Percentiles rank a stretch among this genome's conserved stretches.
These are phyloP conservation scores for Ctenopoma multispine DNA, from an alignment of 2,797 vertebrate species.

Conservation along the genomic window DNA sequence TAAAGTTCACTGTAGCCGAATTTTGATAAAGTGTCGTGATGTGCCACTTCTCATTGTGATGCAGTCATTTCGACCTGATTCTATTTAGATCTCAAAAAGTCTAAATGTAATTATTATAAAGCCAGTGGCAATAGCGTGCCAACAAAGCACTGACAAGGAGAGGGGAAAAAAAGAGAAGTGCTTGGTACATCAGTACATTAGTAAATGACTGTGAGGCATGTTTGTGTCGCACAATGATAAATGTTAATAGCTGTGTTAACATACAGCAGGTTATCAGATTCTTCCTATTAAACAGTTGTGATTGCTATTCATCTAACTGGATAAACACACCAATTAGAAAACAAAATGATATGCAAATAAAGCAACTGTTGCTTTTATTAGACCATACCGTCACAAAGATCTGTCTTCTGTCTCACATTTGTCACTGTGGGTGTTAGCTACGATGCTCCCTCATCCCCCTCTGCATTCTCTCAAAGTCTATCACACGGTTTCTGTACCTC, in stretches of 20 bases:
- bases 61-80: constrained; percentile 48
- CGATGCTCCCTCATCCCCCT: constrained; percentile 31
- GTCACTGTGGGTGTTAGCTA: constrained; percentile 35
- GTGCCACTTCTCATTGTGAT: constrained; percentile 63
- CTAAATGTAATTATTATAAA: constrained; percentile 53
- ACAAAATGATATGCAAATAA: constrained; percentile 31
- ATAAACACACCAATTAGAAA: constrained; percentile 44
- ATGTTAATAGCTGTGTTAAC: constrained; percentile 37
- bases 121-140: constrained; percentile 11
- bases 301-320: constrained; percentile 23
- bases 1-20: constrained; percentile 50
- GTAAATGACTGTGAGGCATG: constrained; percentile 30
- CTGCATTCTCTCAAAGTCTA: constrained; percentile 24
- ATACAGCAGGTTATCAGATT: constrained; percentile 46
- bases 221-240: constrained; percentile 41
- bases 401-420: constrained; percentile 24
- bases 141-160: constrained; percentile 12
- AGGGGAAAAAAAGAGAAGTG: constrained; percentile 15
- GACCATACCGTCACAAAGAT: constrained; percentile 15
- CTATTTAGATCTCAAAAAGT: constrained; percentile 46
- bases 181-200: constrained; percentile 10
- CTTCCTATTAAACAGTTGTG: constrained; percentile 32
- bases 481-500: background rate
- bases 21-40: constrained; percentile 56
- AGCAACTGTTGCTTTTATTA: constrained; percentile 42